These are phyloP conservation scores for Antechinus stuartii DNA, from an alignment of 2,113 vertebrate genomes.

Conservation along the genomic window DNA sequence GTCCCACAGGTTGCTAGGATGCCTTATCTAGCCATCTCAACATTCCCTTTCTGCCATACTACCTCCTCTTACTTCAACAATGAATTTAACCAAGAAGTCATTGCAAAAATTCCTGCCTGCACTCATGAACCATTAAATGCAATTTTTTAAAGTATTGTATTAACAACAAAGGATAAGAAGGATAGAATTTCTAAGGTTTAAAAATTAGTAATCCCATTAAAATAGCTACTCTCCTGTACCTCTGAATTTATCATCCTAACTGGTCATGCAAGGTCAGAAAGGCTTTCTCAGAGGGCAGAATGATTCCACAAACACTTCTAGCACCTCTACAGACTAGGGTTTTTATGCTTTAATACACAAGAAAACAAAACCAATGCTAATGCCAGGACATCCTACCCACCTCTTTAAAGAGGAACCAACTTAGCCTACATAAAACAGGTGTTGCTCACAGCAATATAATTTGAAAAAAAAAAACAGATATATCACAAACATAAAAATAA, in stretches of 20 bases:
- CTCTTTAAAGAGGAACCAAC: not conserved
- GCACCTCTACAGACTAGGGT: not conserved
- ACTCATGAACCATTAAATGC: not conserved
- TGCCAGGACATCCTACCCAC: not conserved
- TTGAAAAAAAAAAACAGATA: not conserved
- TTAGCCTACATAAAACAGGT: not conserved
- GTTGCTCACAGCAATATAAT: not conserved
- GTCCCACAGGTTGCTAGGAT: not conserved
- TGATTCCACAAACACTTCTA: not conserved
- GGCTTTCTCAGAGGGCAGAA: not conserved
- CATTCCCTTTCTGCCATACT: not conserved
- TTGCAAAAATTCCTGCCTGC: not conserved
- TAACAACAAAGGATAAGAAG: not conserved
- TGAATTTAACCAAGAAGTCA: not conserved
- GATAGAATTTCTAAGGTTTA: not conserved
- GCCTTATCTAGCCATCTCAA: not conserved
- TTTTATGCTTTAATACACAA: not conserved
- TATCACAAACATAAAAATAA: not conserved
- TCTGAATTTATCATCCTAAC: not conserved
- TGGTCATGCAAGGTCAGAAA: not conserved
- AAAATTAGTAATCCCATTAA: not conserved
- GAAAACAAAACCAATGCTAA: not conserved
- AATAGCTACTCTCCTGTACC: not conserved
- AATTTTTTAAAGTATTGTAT: not conserved
- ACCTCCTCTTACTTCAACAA: not conserved